Evolutionary conservation across 2,888 invertebrate genomes (phyloP).

Genomic region (Leucophenga maculata): DNA sequence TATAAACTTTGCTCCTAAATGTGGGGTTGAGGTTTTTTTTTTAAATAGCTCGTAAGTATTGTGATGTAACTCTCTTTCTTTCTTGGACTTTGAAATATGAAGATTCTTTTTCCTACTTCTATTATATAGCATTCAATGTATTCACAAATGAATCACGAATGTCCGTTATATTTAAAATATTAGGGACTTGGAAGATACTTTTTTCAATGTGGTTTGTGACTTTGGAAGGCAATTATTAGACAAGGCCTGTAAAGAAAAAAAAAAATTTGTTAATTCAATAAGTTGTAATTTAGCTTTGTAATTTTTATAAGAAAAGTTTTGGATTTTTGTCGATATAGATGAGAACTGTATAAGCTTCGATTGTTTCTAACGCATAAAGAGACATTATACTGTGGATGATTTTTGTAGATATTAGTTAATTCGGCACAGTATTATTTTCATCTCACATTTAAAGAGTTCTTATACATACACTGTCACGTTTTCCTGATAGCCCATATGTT

Average conservation of each 20-base stretch:
- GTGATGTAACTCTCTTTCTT: slow-evolving; percentile 16
- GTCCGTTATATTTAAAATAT: slow-evolving; percentile 68
- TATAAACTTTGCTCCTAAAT: background rate
- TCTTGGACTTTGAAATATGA: slow-evolving; percentile 26
- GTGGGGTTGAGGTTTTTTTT: background rate
- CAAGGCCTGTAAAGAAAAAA: slow-evolving; percentile 69
- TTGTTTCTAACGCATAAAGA: no score
- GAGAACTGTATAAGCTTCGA: no score
- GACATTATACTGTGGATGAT: no score
- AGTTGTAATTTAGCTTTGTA: background rate
- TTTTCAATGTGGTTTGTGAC: slow-evolving; percentile 59
- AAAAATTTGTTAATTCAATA: slow-evolving; percentile 25
- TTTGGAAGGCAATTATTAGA: slow-evolving; percentile 71
- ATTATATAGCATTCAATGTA: slow-evolving; percentile 42
- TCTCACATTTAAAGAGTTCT: no score
- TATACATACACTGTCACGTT: no score
- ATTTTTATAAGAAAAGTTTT: no score
- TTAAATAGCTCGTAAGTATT: background rate
- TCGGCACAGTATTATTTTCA: no score
- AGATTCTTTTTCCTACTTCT: slow-evolving; percentile 38
- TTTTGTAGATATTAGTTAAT: no score
- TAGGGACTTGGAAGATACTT: slow-evolving; percentile 69
- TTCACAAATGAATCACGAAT: slow-evolving; percentile 66
- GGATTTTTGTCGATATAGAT: no score
- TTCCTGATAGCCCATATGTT: no score